Evolutionary conservation across 37 sponge, comb jelly and placozoan genomes (phyloP).

Genomic region (Halichondria panicea): DNA sequence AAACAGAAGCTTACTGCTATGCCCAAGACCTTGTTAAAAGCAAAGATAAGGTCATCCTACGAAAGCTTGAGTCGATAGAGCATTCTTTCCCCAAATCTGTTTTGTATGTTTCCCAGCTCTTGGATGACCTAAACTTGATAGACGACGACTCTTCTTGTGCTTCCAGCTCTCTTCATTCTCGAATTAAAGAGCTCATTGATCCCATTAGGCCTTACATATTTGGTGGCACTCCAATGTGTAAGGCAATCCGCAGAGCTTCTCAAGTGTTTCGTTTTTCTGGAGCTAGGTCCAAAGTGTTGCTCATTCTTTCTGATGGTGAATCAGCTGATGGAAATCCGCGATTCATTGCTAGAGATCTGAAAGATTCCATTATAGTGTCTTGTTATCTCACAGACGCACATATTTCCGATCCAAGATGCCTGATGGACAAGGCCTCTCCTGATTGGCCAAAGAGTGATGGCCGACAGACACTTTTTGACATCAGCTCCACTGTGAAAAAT

Average conservation of each 20-base stretch:
- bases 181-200: slow-evolving; percentile 20
- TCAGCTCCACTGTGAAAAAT: slow-evolving; percentile 35
- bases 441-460: too few species aligned
- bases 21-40: not conserved
- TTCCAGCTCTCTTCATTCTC: slow-evolving; percentile 9
- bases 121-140: slow-evolving; percentile 6
- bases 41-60: not conserved
- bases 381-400: slow-evolving; percentile 21
- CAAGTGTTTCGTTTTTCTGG: not conserved
- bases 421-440: too few species aligned
- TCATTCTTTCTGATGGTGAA: slow-evolving; percentile 47
- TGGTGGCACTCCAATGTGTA: slow-evolving; percentile 53
- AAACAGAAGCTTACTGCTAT: not conserved
- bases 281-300: slow-evolving; percentile 23
- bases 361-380: slow-evolving; percentile 23
- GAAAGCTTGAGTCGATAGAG: not conserved
- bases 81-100: slow-evolving; percentile 13
- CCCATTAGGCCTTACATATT: slow-evolving; percentile 45
- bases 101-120: slow-evolving; percentile 18
- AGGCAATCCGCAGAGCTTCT: slow-evolving; percentile 4
- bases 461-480: slow-evolving; percentile 13
- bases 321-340: slow-evolving; percentile 51
- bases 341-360: slow-evolving; percentile 10
- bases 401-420: slow-evolving; percentile 19
- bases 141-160: not conserved